These are phyloP conservation scores for Mythimna vitellina DNA, from an alignment of 2,888 invertebrate genomes.

Conservation along the genomic window DNA sequence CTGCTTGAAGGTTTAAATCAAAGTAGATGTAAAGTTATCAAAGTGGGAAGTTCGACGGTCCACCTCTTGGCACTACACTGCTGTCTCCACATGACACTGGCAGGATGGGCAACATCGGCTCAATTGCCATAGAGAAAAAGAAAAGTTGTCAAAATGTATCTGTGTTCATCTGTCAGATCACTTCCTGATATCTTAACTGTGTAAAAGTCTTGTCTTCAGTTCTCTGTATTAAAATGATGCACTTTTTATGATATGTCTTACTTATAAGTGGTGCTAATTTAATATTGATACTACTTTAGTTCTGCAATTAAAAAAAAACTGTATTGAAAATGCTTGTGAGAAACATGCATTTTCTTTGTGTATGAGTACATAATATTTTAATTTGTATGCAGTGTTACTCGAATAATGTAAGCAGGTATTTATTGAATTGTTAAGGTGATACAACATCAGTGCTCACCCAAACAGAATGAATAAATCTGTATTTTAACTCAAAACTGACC, in stretches of 20 bases:
- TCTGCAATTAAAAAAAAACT: conserved; percentile 8
- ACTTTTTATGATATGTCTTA: conserved; percentile 26
- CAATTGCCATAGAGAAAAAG: too few relatives aligned
- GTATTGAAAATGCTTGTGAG: conserved; percentile 6
- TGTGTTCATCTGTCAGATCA: conserved; percentile 3
- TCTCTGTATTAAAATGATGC: conserved; percentile 18
- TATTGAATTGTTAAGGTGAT: conserved; percentile 7
- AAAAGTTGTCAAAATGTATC: background rate
- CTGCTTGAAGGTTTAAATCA: background rate
- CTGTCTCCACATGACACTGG: too few relatives aligned
- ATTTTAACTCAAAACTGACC: conserved; percentile 28
- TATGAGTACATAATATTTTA: conserved; percentile 37
- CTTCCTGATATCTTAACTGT: background rate
- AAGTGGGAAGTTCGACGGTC: too few relatives aligned
- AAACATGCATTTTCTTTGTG: conserved; percentile 23
- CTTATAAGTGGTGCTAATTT: conserved; percentile 52
- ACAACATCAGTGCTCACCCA: conserved; percentile 2
- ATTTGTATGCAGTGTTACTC: conserved; percentile 27
- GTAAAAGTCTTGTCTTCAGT: conserved; percentile 23
- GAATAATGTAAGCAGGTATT: conserved; percentile 13
- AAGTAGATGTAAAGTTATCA: background rate
- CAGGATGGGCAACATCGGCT: too few relatives aligned
- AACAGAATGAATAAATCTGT: conserved; percentile 2
- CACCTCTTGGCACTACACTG: too few relatives aligned
- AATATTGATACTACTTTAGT: conserved; percentile 41